A percentile compares a stretch with the other conserved stretches of the same genome.
Conservation (phyloP, 2,113 vertebrate species). For the Epinephelus cyanopodus region DNA sequence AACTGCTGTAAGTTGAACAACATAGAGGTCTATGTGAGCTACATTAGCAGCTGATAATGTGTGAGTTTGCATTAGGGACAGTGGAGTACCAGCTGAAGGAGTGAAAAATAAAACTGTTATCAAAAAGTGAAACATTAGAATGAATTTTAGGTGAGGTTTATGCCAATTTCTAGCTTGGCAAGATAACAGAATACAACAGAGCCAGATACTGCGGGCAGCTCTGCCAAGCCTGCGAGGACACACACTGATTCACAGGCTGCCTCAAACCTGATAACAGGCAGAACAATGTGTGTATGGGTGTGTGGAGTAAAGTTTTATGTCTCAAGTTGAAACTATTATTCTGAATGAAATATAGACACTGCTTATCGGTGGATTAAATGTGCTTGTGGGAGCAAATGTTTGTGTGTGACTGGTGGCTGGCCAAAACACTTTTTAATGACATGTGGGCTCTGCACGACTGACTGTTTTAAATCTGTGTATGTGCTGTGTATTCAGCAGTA, state of each 20-base stretch:
- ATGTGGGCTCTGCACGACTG: background rate
- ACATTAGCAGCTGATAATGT: background rate
- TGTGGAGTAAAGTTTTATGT: slow-evolving; percentile 6
- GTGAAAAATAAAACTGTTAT: slow-evolving; percentile 24
- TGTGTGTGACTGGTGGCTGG: background rate
- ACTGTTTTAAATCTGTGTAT: background rate
- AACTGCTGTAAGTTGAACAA: background rate
- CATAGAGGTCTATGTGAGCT: background rate
- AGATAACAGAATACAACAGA: slow-evolving; percentile 25
- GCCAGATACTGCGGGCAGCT: slow-evolving; percentile 17
- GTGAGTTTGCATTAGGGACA: background rate
- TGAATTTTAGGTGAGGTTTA: slow-evolving; percentile 19
- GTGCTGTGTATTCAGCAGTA: background rate
- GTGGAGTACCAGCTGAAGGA: background rate
- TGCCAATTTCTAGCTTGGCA: slow-evolving; percentile 39
- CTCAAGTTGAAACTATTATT: slow-evolving; percentile 15
- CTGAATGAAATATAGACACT: slow-evolving; percentile 19
- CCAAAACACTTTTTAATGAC: background rate
- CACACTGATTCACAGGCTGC: slow-evolving; percentile 51
- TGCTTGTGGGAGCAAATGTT: background rate
- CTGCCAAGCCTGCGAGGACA: slow-evolving; percentile 36
- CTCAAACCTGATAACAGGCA: slow-evolving; percentile 30
- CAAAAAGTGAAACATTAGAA: slow-evolving; percentile 29
- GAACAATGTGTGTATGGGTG: background rate
- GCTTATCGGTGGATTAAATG: background rate